A percentile compares a stretch with the other conserved stretches of the same genome.
These are phyloP conservation scores for Sinocyclocheilus grahami DNA, from an alignment of 2,113 vertebrate genomes.

Conservation along the genomic window DNA sequence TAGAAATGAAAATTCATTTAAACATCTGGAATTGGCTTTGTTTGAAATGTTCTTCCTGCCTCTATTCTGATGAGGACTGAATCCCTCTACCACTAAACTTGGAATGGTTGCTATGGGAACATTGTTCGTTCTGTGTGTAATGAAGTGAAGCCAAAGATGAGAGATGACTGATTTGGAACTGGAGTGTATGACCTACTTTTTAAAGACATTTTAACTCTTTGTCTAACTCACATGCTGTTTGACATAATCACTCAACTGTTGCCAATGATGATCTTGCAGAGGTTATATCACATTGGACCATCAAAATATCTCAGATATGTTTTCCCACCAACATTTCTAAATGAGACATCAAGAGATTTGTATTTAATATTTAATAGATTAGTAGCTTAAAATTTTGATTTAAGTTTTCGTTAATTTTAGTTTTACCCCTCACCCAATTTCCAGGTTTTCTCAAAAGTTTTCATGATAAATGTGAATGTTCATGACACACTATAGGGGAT, in stretches of 20 bases:
- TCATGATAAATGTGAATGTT: not conserved
- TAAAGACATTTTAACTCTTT: conserved; percentile 22
- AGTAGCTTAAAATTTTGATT: not conserved
- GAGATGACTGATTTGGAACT: conserved; percentile 47
- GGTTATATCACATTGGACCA: not conserved
- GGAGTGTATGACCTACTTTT: conserved; percentile 49
- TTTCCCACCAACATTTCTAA: not conserved
- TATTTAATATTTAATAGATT: not conserved
- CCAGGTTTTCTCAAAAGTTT: not conserved
- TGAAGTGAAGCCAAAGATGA: conserved; percentile 52
- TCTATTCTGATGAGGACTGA: not conserved
- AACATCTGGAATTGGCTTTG: not conserved
- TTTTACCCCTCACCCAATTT: no score
- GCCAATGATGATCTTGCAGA: not conserved
- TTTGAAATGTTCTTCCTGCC: conserved; percentile 5
- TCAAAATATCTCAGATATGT: not conserved
- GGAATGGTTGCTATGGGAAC: conserved; percentile 61
- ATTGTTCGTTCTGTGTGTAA: conserved; percentile 44
- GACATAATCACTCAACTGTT: not conserved
- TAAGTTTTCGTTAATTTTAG: no score
- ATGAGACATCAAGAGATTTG: not conserved
- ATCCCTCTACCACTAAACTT: conserved; percentile 25
- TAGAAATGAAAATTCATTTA: not conserved
- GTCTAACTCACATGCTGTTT: not conserved
- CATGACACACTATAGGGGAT: not conserved